Evolutionary conservation across 2,888 invertebrate species (phyloP).

Genomic region (Conistra vaccinii): DNA sequence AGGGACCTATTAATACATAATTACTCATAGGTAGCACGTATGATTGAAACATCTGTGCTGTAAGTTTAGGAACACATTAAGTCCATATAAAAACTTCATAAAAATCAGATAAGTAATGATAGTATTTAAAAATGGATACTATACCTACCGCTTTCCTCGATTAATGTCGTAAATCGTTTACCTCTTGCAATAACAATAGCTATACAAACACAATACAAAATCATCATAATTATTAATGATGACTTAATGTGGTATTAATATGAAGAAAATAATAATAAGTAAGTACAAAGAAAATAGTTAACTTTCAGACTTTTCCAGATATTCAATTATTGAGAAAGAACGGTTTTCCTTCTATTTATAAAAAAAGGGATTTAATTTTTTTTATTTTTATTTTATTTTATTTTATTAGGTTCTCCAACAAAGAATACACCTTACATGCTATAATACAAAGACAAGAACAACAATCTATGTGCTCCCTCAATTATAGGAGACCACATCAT

Average conservation of each 20-base stretch:
- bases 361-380: too few species aligned
- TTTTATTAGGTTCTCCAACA: too few species aligned
- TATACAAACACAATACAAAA: not conserved
- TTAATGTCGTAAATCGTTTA: too few species aligned
- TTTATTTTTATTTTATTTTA: too few species aligned
- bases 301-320: not conserved
- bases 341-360: not conserved
- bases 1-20: not conserved
- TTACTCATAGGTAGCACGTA: not conserved
- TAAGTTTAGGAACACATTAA: not conserved
- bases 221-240: not conserved
- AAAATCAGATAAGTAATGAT: not conserved
- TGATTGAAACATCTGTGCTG: not conserved
- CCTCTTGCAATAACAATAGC: not conserved
- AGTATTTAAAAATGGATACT: not conserved
- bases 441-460: too few species aligned
- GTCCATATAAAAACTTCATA: not conserved
- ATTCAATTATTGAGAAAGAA: not conserved
- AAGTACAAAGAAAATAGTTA: not conserved
- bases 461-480: too few species aligned
- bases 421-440: too few species aligned
- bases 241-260: not conserved
- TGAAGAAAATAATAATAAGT: too few species aligned
- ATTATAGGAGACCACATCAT: too few species aligned
- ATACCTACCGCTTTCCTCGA: not conserved